phyloP scores from a whole-genome alignment of 2,888 invertebrate species.

The Tortricodes alternella region DNA sequence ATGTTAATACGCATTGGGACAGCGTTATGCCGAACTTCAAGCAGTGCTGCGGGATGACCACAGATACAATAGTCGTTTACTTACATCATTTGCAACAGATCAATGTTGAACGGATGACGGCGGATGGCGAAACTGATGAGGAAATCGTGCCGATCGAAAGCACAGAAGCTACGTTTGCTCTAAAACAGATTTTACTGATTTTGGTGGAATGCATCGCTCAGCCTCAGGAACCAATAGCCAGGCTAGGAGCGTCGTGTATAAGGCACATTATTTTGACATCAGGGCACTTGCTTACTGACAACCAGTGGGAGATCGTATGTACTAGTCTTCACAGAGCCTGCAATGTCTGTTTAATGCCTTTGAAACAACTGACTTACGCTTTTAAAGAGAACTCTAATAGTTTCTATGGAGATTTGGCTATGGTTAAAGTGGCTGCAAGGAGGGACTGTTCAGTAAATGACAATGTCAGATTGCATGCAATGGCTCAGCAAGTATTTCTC shows the following conservation, averaged over 20 bases:
- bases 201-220: conserved; percentile 95
- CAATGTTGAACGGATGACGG: conserved; percentile 62
- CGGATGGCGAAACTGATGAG: conserved; percentile 65
- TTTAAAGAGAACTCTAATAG: conserved; percentile 96
- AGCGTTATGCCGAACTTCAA: conserved; percentile 94
- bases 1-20: conserved; percentile 88
- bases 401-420: conserved; percentile 95
- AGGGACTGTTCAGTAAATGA: conserved; percentile 93
- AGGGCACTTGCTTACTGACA: conserved; percentile 89
- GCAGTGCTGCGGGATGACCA: conserved; percentile 96
- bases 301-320: conserved; percentile 94
- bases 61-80: conserved; percentile 94
- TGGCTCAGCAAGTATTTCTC: conserved; percentile 94
- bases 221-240: conserved; percentile 93
- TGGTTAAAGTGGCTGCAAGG: conserved; percentile 96
- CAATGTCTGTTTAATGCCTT: conserved; percentile 92
- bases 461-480: conserved; percentile 91
- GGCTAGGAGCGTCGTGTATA: conserved; percentile 96
- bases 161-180: conserved; percentile 86
- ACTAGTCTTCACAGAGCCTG: conserved; percentile 92
- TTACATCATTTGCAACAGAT: conserved; percentile 88
- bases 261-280: conserved; percentile 92
- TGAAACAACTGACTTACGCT: conserved; percentile 94
- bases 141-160: conserved; percentile 82
- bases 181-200: conserved; percentile 92